Conservation (phyloP, 2,888 invertebrate genomes). For the Aethes cnicana region DNA sequence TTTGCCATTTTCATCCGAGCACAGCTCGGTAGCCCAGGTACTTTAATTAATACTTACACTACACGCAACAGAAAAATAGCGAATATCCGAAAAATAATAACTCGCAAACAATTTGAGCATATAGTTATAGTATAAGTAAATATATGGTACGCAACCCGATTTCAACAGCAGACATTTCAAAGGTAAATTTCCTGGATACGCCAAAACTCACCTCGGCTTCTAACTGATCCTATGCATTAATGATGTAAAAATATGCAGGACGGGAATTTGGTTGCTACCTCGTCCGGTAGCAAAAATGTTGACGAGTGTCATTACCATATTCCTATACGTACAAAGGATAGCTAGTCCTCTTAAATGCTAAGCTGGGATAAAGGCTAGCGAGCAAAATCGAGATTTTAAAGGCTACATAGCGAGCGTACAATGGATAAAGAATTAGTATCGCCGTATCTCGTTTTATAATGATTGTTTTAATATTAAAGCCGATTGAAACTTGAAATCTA, state of each 20-base stretch:
- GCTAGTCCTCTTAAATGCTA: constrained; percentile 19
- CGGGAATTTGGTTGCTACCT: constrained; percentile 20
- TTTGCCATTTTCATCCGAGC: too few relatives aligned
- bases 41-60: too few relatives aligned
- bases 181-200: constrained; percentile 7
- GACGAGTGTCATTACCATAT: constrained; percentile 29
- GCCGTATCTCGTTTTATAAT: too few relatives aligned
- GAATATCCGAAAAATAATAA: too few relatives aligned
- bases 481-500: too few relatives aligned
- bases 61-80: too few relatives aligned
- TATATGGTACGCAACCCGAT: neutral
- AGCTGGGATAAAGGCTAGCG: constrained; percentile 12
- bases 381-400: constrained; percentile 8
- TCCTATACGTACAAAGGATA: constrained; percentile 27
- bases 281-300: constrained; percentile 26
- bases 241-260: constrained; percentile 32
- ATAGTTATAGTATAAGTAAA: too few relatives aligned
- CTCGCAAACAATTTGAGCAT: neutral
- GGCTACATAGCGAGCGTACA: neutral
- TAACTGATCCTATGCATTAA: constrained; percentile 21
- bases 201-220: constrained; percentile 5
- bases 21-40: too few relatives aligned
- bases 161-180: constrained; percentile 13
- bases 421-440: too few relatives aligned
- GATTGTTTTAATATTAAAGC: too few relatives aligned